Percentiles rank a stretch among this genome's conserved stretches.
Conservation (phyloP, 1,140 invertebrate genomes). For the Rhopalosiphum padi region DNA sequence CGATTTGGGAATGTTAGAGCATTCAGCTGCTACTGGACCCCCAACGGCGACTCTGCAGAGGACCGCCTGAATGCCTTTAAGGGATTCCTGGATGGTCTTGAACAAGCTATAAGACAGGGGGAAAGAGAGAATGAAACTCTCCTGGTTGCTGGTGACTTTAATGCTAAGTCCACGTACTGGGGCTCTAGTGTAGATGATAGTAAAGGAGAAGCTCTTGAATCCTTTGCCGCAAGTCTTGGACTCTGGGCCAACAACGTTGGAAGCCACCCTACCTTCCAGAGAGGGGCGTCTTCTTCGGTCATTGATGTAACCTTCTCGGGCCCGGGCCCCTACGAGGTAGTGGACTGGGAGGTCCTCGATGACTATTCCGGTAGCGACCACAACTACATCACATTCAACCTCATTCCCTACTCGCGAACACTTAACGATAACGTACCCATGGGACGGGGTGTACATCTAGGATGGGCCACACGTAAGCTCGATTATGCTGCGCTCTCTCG, state of each 20-base stretch:
- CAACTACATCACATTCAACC: background rate
- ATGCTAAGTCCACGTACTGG: background rate
- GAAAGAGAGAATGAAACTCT: background rate
- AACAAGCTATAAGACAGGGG: background rate
- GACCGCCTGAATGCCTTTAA: background rate
- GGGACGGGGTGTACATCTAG: background rate
- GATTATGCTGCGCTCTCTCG: background rate
- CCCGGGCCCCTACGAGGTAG: background rate
- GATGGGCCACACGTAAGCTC: background rate
- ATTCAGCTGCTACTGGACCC: constrained; percentile 19
- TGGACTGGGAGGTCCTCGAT: background rate
- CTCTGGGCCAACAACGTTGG: background rate
- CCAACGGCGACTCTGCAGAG: background rate
- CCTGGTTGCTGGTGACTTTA: background rate
- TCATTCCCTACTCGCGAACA: background rate
- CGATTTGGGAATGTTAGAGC: background rate
- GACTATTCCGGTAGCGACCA: background rate
- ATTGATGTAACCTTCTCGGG: background rate
- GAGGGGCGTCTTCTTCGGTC: background rate
- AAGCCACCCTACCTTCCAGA: background rate
- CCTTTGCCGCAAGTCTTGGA: background rate
- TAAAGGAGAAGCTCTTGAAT: background rate
- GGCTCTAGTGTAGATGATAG: background rate
- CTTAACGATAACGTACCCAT: background rate
- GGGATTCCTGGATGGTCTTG: background rate